Evolutionary conservation across 1,140 invertebrate genomes (phyloP).

Genomic region (Amphibalanus amphitrite): DNA sequence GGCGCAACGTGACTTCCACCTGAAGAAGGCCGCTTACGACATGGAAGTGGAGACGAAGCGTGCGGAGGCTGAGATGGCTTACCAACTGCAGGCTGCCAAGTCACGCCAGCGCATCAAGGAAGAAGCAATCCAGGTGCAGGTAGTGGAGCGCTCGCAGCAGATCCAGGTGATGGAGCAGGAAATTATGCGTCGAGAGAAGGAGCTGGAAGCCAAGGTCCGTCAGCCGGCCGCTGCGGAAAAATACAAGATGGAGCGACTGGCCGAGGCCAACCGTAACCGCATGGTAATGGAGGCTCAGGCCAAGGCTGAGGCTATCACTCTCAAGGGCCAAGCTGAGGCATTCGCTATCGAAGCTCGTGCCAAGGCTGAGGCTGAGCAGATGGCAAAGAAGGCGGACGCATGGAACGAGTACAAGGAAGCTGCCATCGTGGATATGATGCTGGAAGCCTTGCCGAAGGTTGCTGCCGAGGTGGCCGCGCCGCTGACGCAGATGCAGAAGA

Average conservation of each 20-base stretch:
- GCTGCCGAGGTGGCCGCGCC: conserved; percentile 91
- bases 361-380: conserved; percentile 68
- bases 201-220: conserved; percentile 74
- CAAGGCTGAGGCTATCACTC: conserved; percentile 70
- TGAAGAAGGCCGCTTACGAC: conserved; percentile 94
- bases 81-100: conserved; percentile 83
- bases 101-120: conserved; percentile 91
- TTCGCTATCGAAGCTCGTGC: conserved; percentile 85
- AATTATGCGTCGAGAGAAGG: conserved; percentile 56
- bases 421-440: conserved; percentile 92
- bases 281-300: conserved; percentile 82
- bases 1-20: conserved; percentile 84
- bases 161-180: conserved; percentile 73
- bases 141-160: conserved; percentile 81
- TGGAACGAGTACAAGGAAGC: conserved; percentile 91
- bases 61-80: conserved; percentile 90
- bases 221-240: conserved; percentile 89
- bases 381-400: conserved; percentile 90
- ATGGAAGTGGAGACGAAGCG: conserved; percentile 90
- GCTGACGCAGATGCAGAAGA: conserved; percentile 76
- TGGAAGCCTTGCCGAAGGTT: conserved; percentile 90
- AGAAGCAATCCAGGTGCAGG: conserved; percentile 73
- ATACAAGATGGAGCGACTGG: conserved; percentile 76
- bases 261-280: conserved; percentile 72
- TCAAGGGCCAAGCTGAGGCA: conserved; percentile 76